phyloP scores from a whole-genome alignment of 2,113 vertebrate genomes.

The cat (Felis catus) region F.catus_Fca126_mat1.0 CM031419.1:137309001-137309500 shows the following conservation, averaged over 20 bases:
- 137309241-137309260: not conserved
- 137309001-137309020: not conserved
- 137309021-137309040: not conserved
- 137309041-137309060: not conserved
- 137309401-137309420: not conserved
- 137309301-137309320: slow-evolving; percentile 18
- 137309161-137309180: slow-evolving; percentile 4
- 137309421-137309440: not conserved
- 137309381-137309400: not conserved
- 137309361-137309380: not conserved
- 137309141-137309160: slow-evolving; percentile 35
- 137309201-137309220: slow-evolving; percentile 11
- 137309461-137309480: not conserved
- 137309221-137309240: not conserved
- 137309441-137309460: not conserved
- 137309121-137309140: slow-evolving; percentile 54
- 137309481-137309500: not conserved
- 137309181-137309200: not conserved
- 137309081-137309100: slow-evolving; percentile 51
- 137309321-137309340: not conserved
- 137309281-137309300: slow-evolving; percentile 25
- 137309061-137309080: slow-evolving; percentile 49
- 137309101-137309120: not conserved
- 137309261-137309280: not conserved
- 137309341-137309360: not conserved